These are phyloP conservation scores for Vidua chalybeata DNA, from an alignment of 2,113 vertebrate species.

Conservation along the genomic window DNA sequence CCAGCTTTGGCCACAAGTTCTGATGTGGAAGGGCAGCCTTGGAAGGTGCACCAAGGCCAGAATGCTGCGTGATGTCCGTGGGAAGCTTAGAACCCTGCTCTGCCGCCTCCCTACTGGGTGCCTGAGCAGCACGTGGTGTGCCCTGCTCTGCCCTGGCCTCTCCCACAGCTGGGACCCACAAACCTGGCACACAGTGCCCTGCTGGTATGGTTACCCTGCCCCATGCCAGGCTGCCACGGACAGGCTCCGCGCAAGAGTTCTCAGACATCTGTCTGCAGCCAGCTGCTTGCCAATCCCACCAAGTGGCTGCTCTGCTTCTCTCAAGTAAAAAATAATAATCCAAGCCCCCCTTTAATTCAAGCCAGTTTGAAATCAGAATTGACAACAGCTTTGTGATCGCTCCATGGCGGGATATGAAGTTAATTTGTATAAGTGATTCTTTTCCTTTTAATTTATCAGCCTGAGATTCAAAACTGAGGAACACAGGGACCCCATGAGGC, in stretches of 20 bases:
- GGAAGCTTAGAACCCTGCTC: neutral
- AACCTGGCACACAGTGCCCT: accelerated
- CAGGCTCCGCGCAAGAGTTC: neutral
- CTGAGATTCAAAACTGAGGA: neutral
- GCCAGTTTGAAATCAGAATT: neutral
- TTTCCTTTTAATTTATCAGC: neutral
- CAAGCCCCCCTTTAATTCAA: neutral
- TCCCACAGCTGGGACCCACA: neutral
- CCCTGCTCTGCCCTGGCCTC: neutral
- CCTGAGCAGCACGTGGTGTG: neutral
- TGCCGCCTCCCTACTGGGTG: neutral
- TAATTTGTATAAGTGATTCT: neutral
- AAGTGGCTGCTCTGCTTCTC: neutral
- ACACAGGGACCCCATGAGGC: neutral
- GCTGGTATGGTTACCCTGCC: neutral
- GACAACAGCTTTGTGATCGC: neutral
- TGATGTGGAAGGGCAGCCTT: neutral
- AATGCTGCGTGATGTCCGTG: accelerated
- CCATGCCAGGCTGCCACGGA: neutral
- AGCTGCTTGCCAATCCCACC: neutral
- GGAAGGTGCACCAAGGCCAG: neutral
- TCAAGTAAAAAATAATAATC: neutral
- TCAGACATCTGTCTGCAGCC: neutral
- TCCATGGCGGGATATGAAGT: neutral
- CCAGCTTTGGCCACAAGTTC: neutral